These are phyloP conservation scores for Hemichromis elongatus DNA, from an alignment of 2,113 vertebrate genomes.

Conservation along the genomic window DNA sequence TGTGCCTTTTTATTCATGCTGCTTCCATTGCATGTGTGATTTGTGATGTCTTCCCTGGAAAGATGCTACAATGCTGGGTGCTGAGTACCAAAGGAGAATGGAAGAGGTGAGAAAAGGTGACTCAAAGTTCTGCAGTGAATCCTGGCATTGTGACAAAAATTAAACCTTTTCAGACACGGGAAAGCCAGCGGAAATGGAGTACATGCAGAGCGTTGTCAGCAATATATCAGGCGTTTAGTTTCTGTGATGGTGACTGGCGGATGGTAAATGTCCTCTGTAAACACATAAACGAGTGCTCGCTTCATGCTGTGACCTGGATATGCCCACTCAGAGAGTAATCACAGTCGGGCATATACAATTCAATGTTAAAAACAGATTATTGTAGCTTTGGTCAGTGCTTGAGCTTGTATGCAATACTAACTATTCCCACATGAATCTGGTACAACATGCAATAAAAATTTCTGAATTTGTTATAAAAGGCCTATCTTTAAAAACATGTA, in stretches of 20 bases:
- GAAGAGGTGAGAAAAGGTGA: neutral
- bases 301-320: neutral
- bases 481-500: neutral
- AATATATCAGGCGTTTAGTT: neutral
- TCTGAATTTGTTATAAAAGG: neutral
- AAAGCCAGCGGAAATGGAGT: neutral
- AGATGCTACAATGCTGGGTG: neutral
- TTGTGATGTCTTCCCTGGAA: neutral
- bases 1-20: neutral
- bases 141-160: neutral
- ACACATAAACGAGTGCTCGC: neutral
- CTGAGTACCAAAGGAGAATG: neutral
- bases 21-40: neutral
- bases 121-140: neutral
- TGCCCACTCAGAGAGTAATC: neutral
- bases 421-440: neutral
- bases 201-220: neutral
- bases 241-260: neutral
- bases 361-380: neutral
- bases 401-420: neutral
- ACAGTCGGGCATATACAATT: neutral
- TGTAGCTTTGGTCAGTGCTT: neutral
- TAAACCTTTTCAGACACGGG: neutral
- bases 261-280: neutral
- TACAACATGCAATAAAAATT: neutral